These are phyloP conservation scores for Agrilus planipennis DNA, from an alignment of 1,140 invertebrate species.

Conservation along the genomic window DNA sequence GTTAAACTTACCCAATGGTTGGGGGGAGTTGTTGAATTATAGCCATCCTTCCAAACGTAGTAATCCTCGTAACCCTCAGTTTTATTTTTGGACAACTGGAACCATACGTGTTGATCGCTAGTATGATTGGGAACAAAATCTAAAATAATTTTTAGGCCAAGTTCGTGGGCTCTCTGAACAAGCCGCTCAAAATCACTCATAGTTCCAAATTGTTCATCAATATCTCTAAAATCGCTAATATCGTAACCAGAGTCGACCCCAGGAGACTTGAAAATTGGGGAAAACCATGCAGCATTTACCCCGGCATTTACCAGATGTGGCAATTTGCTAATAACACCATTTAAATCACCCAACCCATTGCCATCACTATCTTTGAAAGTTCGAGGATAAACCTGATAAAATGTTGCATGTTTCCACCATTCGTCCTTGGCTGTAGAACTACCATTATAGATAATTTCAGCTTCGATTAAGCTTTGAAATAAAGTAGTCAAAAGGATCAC, in stretches of 20 bases:
- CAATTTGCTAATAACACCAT: conserved; percentile 48
- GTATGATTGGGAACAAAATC: conserved; percentile 85
- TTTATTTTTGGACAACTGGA: conserved; percentile 48
- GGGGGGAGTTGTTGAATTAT: conserved; percentile 41
- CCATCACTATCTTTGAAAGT: conserved; percentile 70
- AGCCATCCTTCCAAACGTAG: conserved; percentile 62
- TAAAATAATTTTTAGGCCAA: conserved; percentile 62
- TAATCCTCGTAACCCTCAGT: conserved; percentile 55
- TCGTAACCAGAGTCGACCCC: conserved; percentile 61
- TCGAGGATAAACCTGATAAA: conserved; percentile 71
- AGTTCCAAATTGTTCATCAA: conserved; percentile 59
- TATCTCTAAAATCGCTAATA: conserved; percentile 58
- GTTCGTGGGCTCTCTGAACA: conserved; percentile 42
- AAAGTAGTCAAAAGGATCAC: too few species aligned
- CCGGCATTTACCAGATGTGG: conserved; percentile 51
- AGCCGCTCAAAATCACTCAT: conserved; percentile 51
- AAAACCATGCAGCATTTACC: conserved; percentile 51
- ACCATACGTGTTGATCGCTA: conserved; percentile 69
- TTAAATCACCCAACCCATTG: conserved; percentile 61
- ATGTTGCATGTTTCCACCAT: conserved; percentile 63
- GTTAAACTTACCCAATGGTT: conserved; percentile 82
- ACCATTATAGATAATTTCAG: too few species aligned
- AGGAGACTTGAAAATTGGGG: conserved; percentile 46
- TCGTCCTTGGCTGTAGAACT: too few species aligned
- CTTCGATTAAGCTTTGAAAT: too few species aligned